Conservation (phyloP, 1,140 invertebrate genomes). For the Papilio glaucus region DNA sequence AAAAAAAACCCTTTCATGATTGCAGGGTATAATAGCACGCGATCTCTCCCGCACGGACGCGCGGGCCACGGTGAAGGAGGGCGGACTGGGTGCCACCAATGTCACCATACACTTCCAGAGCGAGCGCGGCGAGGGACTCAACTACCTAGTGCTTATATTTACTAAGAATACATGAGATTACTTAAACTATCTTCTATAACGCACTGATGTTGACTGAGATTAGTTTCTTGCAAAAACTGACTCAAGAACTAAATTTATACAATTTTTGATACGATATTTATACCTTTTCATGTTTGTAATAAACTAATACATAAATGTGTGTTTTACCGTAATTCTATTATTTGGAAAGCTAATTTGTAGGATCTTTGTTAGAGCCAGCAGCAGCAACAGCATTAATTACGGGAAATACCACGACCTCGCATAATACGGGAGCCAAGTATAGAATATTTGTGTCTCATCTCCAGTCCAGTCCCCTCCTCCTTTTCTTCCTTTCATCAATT, state of each 20-base stretch:
- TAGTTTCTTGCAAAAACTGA: background rate
- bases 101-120: slow-evolving; percentile 66
- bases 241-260: background rate
- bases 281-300: background rate
- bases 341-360: too few species aligned
- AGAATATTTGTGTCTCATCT: too few species aligned
- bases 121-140: slow-evolving; percentile 61
- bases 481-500: too few species aligned
- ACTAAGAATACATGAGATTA: slow-evolving; percentile 48
- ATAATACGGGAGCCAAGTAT: too few species aligned
- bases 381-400: too few species aligned
- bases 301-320: too few species aligned
- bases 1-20: slow-evolving; percentile 28
- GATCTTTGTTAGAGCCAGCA: too few species aligned
- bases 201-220: slow-evolving; percentile 1
- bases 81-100: slow-evolving; percentile 64
- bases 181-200: background rate
- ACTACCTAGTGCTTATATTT: slow-evolving; percentile 74
- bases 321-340: too few species aligned
- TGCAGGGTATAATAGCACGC: slow-evolving; percentile 69
- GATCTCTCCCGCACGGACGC: slow-evolving; percentile 65
- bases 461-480: too few species aligned
- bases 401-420: too few species aligned
- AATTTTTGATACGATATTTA: background rate
- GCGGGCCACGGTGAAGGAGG: slow-evolving; percentile 58